Base-by-base conservation (phyloP, 2,888 invertebrate genomes). In the Hydriomena furcata region DNA sequence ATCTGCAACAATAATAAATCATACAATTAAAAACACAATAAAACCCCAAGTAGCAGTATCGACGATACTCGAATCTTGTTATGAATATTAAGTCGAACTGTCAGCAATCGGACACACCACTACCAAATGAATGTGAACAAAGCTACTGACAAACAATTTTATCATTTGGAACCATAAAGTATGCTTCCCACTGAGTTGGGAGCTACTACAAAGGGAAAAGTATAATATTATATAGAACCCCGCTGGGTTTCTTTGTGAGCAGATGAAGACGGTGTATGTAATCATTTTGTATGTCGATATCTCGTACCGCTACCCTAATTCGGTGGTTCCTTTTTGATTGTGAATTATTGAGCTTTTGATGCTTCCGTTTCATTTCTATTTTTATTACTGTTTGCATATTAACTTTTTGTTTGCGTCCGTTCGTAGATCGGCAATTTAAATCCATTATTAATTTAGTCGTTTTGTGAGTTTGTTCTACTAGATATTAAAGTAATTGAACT, bases 1-100 rank as follows among this genome's bases (percentile, higher is more conserved):
- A 93, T 93, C 96, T 96, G 93, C 49, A 94, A 94, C 91, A 91
- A 91, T 65, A 49, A 63, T 58, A 67, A 58, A 66, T 60, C 51
- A 57, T 40, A 63, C 61, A 68, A 67, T 69, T 63, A 65, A 57
- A 53, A 64, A 55, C 56, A 61, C 58, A 53, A 38, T 47, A 52
- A 49, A 1, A 52, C 11, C 47, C 59, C 45, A 58, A 60, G 42
- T 60, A 55, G 54, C 58, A 17, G 17, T 3, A 51, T 46, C 51
- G 52, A 61, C 48, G 74, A 72, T 72, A 78, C 69, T n/a, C n/a
- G n/a, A n/a, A n/a, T n/a, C 82, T 85, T 72, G 82, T 86, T 83
- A 84, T 67, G 69, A 68, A 68, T 67, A 71, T 73, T 66, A 75
- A 76, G 67, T 71, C 60, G 63, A 70, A 60, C 62, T 68, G 71